These are phyloP conservation scores for Serilophus lunatus DNA, from an alignment of 2,113 vertebrate genomes.

Conservation along the genomic window DNA sequence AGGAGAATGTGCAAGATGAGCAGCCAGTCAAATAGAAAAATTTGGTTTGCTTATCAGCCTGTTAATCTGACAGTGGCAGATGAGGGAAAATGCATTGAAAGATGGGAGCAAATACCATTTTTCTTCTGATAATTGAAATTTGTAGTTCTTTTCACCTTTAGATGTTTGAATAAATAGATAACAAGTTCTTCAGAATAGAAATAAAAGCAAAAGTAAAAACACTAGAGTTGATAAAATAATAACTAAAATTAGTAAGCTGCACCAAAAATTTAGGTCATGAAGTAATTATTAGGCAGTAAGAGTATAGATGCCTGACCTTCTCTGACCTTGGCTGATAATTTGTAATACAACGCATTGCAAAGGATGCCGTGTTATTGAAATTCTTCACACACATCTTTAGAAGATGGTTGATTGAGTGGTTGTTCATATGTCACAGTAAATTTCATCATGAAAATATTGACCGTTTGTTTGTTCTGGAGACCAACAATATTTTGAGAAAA, in stretches of 20 bases:
- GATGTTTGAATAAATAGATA: background rate
- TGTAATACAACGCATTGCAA: background rate
- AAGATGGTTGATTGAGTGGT: background rate
- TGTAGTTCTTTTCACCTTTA: background rate
- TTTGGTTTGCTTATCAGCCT: background rate
- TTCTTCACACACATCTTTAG: background rate
- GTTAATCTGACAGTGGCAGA: background rate
- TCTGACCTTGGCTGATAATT: background rate
- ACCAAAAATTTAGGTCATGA: background rate
- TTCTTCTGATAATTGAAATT: background rate
- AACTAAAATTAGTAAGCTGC: background rate
- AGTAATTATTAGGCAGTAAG: background rate
- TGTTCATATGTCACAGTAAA: background rate
- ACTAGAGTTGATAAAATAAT: background rate
- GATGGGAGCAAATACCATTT: background rate
- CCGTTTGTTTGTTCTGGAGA: slow-evolving; percentile 18
- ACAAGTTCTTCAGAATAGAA: background rate
- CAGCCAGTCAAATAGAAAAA: background rate
- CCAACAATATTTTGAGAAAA: background rate
- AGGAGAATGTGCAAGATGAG: rapidly evolving
- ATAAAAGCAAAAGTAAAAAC: background rate
- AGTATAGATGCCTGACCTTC: background rate
- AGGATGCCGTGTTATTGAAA: background rate
- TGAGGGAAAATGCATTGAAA: background rate
- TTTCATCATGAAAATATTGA: background rate